phyloP scores from a whole-genome alignment of 2,888 invertebrate species.

The Xylota segnis region DNA sequence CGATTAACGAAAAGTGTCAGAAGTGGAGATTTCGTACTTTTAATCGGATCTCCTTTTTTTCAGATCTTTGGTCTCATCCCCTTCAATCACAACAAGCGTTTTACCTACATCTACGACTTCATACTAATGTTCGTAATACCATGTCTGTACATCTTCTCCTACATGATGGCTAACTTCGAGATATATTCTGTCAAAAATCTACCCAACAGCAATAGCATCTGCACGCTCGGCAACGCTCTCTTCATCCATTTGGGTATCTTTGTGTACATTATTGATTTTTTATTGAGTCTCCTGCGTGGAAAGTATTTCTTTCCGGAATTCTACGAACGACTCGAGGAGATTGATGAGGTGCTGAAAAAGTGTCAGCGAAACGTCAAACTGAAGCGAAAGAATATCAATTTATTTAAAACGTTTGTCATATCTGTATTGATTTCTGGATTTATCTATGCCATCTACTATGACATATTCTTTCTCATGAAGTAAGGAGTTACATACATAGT shows the following conservation, averaged over 20 bases:
- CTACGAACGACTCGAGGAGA: constrained; percentile 79
- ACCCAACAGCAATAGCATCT: constrained; percentile 80
- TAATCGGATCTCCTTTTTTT: constrained; percentile 17
- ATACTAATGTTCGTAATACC: constrained; percentile 80
- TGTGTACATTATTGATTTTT: constrained; percentile 79
- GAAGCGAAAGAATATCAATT: constrained; percentile 78
- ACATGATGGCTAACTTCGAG: constrained; percentile 78
- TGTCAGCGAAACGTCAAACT: constrained; percentile 78
- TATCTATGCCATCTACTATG: constrained; percentile 78
- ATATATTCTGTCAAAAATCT: constrained; percentile 70
- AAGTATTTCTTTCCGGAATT: constrained; percentile 81
- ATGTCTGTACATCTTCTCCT: constrained; percentile 79
- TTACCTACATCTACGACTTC: constrained; percentile 79
- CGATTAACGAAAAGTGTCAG: too few species aligned
- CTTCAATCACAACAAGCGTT: constrained; percentile 78
- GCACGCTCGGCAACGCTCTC: constrained; percentile 80
- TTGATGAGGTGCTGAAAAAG: constrained; percentile 79
- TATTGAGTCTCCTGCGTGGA: constrained; percentile 80
- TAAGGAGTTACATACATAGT: constrained; percentile 73
- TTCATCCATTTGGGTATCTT: constrained; percentile 81
- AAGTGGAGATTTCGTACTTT: too few species aligned
- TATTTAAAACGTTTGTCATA: constrained; percentile 79
- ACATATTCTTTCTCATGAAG: constrained; percentile 78
- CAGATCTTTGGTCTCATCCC: constrained; percentile 82
- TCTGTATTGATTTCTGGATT: constrained; percentile 77